phyloP scores from a whole-genome alignment of 2,888 invertebrate species.

The Byasa hedistus region DNA sequence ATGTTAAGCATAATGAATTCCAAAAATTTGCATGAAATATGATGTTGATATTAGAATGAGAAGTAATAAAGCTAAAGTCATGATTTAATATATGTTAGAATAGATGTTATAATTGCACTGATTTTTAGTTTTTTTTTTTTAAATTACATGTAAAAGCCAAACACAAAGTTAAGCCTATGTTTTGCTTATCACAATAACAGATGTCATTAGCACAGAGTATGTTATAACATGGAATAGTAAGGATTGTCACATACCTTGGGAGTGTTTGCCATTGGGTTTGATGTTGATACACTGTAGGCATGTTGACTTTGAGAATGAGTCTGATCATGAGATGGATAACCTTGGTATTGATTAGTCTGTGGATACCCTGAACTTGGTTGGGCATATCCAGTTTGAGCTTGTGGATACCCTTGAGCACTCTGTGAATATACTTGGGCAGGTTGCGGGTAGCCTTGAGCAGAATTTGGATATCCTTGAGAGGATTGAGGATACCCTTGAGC shows the following conservation, averaged over 20 bases:
- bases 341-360: conserved; percentile 55
- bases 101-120: no score
- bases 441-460: conserved; percentile 42
- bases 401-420: conserved; percentile 42
- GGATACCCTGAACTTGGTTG: conserved; percentile 44
- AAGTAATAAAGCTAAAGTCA: no score
- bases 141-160: conserved; percentile 18
- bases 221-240: conserved; percentile 27
- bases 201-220: conserved; percentile 33
- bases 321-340: conserved; percentile 48
- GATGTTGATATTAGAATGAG: no score
- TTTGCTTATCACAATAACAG: conserved; percentile 62
- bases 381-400: conserved; percentile 39
- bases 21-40: no score
- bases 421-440: conserved; percentile 49
- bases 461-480: conserved; percentile 44
- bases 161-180: conserved; percentile 40
- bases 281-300: conserved; percentile 49
- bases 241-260: conserved; percentile 58
- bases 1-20: no score
- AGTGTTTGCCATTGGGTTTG: conserved; percentile 46
- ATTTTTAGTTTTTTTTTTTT: no score
- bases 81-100: no score
- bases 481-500: conserved; percentile 42
- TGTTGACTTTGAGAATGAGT: conserved; percentile 48